Conservation (phyloP, 2,797 vertebrate species). For the Hephaestus fuliginosus region DNA sequence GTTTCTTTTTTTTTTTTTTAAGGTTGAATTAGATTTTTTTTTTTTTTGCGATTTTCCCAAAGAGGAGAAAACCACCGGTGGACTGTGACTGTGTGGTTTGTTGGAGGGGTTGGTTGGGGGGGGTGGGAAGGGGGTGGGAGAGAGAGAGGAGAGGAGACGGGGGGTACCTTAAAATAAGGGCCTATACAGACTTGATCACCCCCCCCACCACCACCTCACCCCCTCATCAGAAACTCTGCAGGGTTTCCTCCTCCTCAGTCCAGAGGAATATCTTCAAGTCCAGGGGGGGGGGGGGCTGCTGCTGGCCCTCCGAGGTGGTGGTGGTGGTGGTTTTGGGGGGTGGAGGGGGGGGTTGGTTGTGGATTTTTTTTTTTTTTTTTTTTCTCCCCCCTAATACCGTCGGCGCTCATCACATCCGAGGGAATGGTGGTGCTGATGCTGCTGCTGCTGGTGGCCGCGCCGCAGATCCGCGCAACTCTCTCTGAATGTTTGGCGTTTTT, state of each 20-base stretch:
- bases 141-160: too few species aligned
- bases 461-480: conserved; percentile 73
- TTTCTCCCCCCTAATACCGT: neutral
- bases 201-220: too few species aligned
- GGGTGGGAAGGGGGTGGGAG: neutral
- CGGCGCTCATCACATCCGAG: conserved; percentile 39
- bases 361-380: too few species aligned
- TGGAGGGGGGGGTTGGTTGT: too few species aligned
- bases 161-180: conserved; percentile 17
- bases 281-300: conserved; percentile 32
- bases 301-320: conserved; percentile 40
- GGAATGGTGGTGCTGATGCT: conserved; percentile 47
- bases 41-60: neutral
- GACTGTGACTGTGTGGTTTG: conserved; percentile 52
- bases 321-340: conserved; percentile 26
- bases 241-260: conserved; percentile 72
- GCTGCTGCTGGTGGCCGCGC: conserved; percentile 38
- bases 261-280: conserved; percentile 76
- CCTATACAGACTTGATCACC: conserved; percentile 68
- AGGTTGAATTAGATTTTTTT: too few species aligned
- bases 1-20: neutral
- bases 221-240: conserved; percentile 75
- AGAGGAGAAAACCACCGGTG: conserved; percentile 53
- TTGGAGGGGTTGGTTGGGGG: conserved; percentile 13
- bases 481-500: conserved; percentile 71